Evolutionary conservation across 2,888 invertebrate species (phyloP), one percentile per base, ranked within the genome.

Genomic region (Trichacis sp.): DNA sequence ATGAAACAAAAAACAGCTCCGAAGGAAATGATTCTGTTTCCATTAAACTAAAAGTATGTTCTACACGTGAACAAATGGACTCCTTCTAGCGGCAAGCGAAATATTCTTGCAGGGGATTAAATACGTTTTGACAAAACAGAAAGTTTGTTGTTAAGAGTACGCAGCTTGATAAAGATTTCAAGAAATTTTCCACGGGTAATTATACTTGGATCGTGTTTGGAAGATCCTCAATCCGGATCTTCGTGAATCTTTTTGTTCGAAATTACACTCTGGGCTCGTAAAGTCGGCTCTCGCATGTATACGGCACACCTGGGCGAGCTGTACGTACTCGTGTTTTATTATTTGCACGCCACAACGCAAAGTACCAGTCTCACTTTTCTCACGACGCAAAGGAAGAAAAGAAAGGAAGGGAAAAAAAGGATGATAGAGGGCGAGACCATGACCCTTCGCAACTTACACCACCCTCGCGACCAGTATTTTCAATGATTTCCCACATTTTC

Each of bases 201-300:
- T 24, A 24, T 8, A 24, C 24, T 24, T 24, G 24, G 24, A 24
- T 24, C 43, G 57, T 48, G 47, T 45, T 29, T 57, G 3, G 51
- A 20, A 45, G n/a, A 33, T 11, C n/a, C 8, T 75, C 77, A 74
- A 77, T 77, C 75, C 77, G 77, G 75, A 75, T 76, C 75, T 75
- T 73, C 73, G 75, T 73, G 76, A 75, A 77, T 76, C 76, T 72
- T 70, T 68, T 71, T 69, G 64, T 51, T 61, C 69, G 69, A 75
- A 76, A 78, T 78, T 77, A 71, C 75, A 69, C 64, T 71, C 69
- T 64, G 55, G 52, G 72, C 68, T 76, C 72, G 76, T 77, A 74
- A 77, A 77, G 59, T 65, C 53, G 56, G 45, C 51, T 19, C 51
- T 52, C 55, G 64, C 56, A 60, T 53, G 62, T 63, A 62, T 52